Evolutionary conservation across 1,140 invertebrate genomes (phyloP), one percentile per base, ranked within the genome.

Genomic region (Apolygus lucorum): DNA sequence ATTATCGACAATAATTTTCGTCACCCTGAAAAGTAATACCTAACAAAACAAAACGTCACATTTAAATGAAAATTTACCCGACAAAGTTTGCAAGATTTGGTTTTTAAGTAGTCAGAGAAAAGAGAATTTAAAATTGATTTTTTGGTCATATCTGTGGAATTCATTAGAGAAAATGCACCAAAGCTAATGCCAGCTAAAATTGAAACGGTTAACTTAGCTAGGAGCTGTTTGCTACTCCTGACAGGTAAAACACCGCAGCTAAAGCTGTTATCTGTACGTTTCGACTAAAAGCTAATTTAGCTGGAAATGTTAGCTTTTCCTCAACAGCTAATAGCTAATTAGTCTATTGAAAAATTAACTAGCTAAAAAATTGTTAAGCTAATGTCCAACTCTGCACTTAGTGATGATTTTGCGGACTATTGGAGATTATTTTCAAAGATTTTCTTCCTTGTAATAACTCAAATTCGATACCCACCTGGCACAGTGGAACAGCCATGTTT

Each of bases 401-500:
- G n/a, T n/a, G n/a, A n/a, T n/a, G n/a, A n/a, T n/a, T n/a, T n/a
- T n/a, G n/a, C n/a, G n/a, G n/a, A n/a, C n/a, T n/a, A n/a, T n/a
- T n/a, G n/a, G n/a, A n/a, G n/a, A n/a, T n/a, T n/a, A n/a, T n/a
- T n/a, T n/a, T n/a, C n/a, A n/a, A n/a, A n/a, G n/a, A n/a, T n/a
- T n/a, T n/a, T n/a, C n/a, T n/a, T n/a, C n/a, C n/a, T n/a, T n/a
- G n/a, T n/a, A n/a, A n/a, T n/a, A n/a, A n/a, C n/a, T n/a, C n/a
- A n/a, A n/a, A n/a, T n/a, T n/a, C n/a, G n/a, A n/a, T 59, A 71
- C 72, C 75, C 76, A 90, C 91, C 82, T 96, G 94, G 0, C 86
- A 83, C 28, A 95, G 71, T 0, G 92, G 91, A 11, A 90, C 85
- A n/a, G 92, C 67, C 76, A 95, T 79, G 78, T 87, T 89, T 78